Base-by-base conservation (phyloP, 2,797 vertebrate species). In the Macropus fuliginosus region DNA sequence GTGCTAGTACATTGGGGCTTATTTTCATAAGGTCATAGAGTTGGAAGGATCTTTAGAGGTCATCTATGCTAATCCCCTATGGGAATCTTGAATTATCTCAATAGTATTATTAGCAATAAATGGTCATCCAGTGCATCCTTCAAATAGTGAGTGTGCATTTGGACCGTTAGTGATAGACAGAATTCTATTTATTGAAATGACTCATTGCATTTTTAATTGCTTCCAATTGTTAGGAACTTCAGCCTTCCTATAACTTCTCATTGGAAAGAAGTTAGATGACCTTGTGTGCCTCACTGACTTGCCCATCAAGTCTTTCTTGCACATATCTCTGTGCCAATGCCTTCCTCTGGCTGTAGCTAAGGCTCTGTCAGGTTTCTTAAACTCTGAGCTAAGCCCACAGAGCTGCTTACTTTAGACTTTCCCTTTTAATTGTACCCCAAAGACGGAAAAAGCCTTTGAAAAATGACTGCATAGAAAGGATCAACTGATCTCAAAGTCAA, bases 371-470 rank as follows among this genome's bases (percentile, higher is more conserved):
- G 4, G 74, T 28, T 55, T 92, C 34, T 55, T 91, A 54, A 46
- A 81, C 57, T 55, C 81, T 14, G 56, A 92, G n/a, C 40, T 27
- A 81, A 92, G 74, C 40, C 91, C 54, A 90, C 3, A 8, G n/a
- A 56, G 90, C 95, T 46, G 8, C 11, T 94, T 11, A 91, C 55
- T 90, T 54, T 92, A 55, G 1, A 28, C 92, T 92, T 52, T 8
- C 4, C n/a, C 11, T 74, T 74, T 93, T 93, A 29, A 55, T 46
- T 27, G 16, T 40, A n/a, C 27, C 29, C 34, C 29, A 92, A 92
- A 93, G 74, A 93, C 50, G 55, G 2, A 18, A n/a, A 18, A 93
- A 92, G 90, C n/a, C 55, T 92, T 96, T 93, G 81, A 24, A 62
- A 66, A n/a, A 91, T 52, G 92, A 27, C 66, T 92, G 8, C 74